Evolutionary conservation across 1,140 invertebrate genomes (phyloP).

Genomic region (Plodia interpunctella): DNA sequence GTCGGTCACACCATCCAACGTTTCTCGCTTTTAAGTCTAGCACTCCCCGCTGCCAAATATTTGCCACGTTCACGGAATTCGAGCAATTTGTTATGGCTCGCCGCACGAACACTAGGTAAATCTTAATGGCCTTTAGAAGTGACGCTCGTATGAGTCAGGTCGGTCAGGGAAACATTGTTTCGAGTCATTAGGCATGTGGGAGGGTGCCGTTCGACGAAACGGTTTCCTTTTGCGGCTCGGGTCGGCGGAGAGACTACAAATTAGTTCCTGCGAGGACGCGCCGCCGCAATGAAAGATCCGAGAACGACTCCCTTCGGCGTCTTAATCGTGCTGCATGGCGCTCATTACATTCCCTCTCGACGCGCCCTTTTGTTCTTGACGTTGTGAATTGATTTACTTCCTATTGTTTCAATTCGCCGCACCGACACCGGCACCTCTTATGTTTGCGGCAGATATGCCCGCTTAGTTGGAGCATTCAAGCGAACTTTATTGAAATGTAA

Average conservation of each 20-base stretch:
- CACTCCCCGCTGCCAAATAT: conserved; percentile 39
- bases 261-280: conserved; percentile 40
- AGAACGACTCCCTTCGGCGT: conserved; percentile 42
- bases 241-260: conserved; percentile 46
- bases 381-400: conserved; percentile 59
- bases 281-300: conserved; percentile 35
- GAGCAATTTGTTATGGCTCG: conserved; percentile 32
- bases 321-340: conserved; percentile 46
- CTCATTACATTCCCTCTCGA: conserved; percentile 49
- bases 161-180: conserved; percentile 39
- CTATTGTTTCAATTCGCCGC: conserved; percentile 46
- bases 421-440: conserved; percentile 30
- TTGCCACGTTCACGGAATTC: conserved; percentile 23
- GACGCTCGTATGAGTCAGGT: conserved; percentile 35
- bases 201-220: conserved; percentile 30
- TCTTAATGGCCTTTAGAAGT: conserved; percentile 18
- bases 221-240: conserved; percentile 46
- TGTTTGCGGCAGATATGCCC: conserved; percentile 34
- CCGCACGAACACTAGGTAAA: conserved; percentile 24
- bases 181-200: conserved; percentile 55
- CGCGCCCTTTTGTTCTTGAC: conserved; percentile 47
- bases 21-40: conserved; percentile 25
- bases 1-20: conserved; percentile 36
- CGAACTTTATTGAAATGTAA: conserved; percentile 57
- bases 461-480: conserved; percentile 26